These are phyloP conservation scores for Tychaedon coryphoeus DNA, from an alignment of 2,113 vertebrate species.

Conservation along the genomic window DNA sequence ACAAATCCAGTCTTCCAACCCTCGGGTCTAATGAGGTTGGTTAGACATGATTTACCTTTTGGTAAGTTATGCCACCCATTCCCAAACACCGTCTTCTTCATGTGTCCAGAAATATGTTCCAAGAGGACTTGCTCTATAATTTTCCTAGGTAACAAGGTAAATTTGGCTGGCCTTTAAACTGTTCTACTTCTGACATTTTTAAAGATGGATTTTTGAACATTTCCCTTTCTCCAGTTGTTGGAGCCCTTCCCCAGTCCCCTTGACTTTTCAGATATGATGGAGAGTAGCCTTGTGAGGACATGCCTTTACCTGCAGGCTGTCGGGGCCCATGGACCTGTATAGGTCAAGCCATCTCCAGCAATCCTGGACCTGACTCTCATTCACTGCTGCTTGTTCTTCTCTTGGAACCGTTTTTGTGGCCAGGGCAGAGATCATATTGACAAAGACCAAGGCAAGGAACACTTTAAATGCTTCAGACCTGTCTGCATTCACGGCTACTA, in stretches of 20 bases:
- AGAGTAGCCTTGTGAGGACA: not conserved
- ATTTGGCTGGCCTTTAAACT: not conserved
- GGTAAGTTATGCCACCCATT: not conserved
- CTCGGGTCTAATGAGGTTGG: not conserved
- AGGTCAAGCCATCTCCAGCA: not conserved
- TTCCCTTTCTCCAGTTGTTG: not conserved
- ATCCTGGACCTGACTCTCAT: not conserved
- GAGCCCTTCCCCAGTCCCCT: not conserved
- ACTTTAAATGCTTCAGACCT: not conserved
- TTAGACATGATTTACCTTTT: not conserved
- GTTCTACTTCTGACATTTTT: not conserved
- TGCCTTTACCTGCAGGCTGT: not conserved
- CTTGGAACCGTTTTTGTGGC: not conserved
- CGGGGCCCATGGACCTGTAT: accelerated
- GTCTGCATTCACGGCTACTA: not conserved
- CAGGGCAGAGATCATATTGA: not conserved
- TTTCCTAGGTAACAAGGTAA: not conserved
- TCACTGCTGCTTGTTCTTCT: not conserved
- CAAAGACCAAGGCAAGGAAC: not conserved
- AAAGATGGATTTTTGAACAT: not conserved
- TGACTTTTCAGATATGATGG: not conserved
- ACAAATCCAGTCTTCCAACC: not conserved
- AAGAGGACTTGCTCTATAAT: not conserved
- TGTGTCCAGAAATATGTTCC: not conserved
- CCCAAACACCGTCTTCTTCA: not conserved